Evolutionary conservation across 2,113 vertebrate genomes (phyloP).

Genomic region (Chionomys nivalis): DNA sequence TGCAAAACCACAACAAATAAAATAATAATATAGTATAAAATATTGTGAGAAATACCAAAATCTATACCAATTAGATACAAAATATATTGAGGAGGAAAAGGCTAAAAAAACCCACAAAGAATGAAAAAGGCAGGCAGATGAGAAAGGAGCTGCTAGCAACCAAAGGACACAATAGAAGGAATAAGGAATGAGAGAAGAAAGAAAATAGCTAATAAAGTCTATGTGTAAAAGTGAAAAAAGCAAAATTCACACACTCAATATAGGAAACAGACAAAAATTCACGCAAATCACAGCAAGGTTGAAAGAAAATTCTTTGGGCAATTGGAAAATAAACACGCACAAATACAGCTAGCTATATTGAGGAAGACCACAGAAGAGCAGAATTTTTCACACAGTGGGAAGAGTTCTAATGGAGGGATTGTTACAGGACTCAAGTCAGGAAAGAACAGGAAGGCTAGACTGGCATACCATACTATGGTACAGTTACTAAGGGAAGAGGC

Average conservation of each 20-base stretch:
- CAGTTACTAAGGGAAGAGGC: neutral
- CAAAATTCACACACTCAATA: conserved; percentile 33
- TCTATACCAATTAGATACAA: neutral
- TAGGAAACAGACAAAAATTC: conserved; percentile 33
- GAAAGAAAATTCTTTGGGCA: neutral
- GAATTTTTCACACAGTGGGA: neutral
- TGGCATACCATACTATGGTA: neutral
- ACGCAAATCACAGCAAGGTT: neutral
- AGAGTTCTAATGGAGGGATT: neutral
- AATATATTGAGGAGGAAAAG: neutral
- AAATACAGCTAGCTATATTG: neutral
- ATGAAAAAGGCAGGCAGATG: neutral
- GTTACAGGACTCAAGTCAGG: neutral
- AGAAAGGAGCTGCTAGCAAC: neutral
- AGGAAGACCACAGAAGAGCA: neutral
- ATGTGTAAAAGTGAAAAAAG: neutral
- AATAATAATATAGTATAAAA: neutral
- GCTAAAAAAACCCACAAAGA: neutral
- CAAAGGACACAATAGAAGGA: neutral
- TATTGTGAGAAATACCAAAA: conserved; percentile 34
- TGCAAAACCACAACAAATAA: neutral
- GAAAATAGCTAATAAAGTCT: conserved; percentile 36
- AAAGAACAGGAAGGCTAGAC: neutral
- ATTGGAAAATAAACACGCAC: conserved; percentile 17
- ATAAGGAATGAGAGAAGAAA: neutral